These are phyloP conservation scores for Sarcophaga bullata DNA, from an alignment of 1,140 invertebrate genomes.

Conservation along the genomic window DNA sequence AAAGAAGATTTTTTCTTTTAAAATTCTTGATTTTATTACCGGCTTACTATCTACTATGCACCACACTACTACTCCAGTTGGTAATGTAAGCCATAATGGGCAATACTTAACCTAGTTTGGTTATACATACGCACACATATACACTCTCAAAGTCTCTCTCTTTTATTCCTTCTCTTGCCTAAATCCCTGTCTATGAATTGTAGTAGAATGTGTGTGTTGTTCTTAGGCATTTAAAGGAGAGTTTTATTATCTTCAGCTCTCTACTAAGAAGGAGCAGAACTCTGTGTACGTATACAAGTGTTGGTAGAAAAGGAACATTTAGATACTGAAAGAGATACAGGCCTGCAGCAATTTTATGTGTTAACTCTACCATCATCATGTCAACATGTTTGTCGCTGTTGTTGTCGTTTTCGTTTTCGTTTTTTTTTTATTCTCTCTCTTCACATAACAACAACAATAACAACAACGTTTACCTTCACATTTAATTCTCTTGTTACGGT, in stretches of 20 bases:
- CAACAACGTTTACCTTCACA: background rate
- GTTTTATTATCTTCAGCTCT: background rate
- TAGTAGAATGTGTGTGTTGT: background rate
- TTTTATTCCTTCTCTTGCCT: too few relatives aligned
- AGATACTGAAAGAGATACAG: too few relatives aligned
- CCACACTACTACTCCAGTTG: too few relatives aligned
- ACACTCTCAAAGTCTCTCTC: background rate
- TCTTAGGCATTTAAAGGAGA: background rate
- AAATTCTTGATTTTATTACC: too few relatives aligned
- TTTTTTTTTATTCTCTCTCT: too few relatives aligned
- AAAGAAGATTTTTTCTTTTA: too few relatives aligned
- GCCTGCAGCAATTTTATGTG: background rate
- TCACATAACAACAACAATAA: too few relatives aligned
- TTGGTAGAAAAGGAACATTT: too few relatives aligned
- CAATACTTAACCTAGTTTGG: slow-evolving; percentile 3
- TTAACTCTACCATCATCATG: slow-evolving; percentile 36
- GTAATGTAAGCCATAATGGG: background rate
- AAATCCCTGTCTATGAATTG: too few relatives aligned
- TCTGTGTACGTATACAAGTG: too few relatives aligned
- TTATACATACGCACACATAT: background rate
- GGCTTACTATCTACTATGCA: too few relatives aligned
- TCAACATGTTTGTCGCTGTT: slow-evolving; percentile 25
- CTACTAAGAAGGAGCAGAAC: background rate
- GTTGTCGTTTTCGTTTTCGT: too few relatives aligned
- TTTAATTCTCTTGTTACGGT: background rate